Percentiles rank a stretch among this genome's conserved stretches.
Evolutionary conservation across 2,888 invertebrate species (phyloP).

Genomic region (Hydriomena furcata): DNA sequence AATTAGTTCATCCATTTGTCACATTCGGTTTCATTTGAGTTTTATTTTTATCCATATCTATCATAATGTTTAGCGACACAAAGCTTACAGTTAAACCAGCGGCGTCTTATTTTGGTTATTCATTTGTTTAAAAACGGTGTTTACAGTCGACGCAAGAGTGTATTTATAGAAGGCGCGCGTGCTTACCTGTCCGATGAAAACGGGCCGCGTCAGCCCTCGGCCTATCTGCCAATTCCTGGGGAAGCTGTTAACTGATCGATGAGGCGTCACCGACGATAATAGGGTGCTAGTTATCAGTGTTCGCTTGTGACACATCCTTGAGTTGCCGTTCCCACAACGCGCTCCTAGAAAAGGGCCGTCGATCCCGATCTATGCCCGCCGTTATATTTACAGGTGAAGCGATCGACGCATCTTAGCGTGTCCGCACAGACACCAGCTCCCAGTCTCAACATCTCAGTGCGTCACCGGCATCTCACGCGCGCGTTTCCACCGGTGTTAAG

Average conservation of each 20-base stretch:
- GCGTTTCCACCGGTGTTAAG: conserved; percentile 51
- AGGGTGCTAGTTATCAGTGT: conserved; percentile 55
- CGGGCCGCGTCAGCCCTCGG: conserved; percentile 53
- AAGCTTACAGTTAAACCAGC: neutral
- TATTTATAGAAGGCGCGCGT: conserved; percentile 49
- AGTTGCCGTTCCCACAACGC: conserved; percentile 13
- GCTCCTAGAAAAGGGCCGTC: conserved; percentile 33
- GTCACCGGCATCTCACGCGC: conserved; percentile 60
- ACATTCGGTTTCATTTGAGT: conserved; percentile 20
- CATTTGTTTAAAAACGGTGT: conserved; percentile 16
- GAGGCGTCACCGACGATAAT: conserved; percentile 58
- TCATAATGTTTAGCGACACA: conserved; percentile 22
- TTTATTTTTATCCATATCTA: conserved; percentile 11
- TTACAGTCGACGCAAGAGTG: conserved; percentile 26
- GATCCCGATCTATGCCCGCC: conserved; percentile 39
- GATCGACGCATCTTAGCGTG: conserved; percentile 63
- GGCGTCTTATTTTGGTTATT: conserved; percentile 10
- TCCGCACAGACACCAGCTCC: conserved; percentile 57
- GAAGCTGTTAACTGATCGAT: conserved; percentile 65
- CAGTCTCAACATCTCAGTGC: conserved; percentile 53
- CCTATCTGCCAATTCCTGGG: conserved; percentile 60
- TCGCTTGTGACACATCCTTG: conserved; percentile 50
- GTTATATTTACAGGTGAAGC: conserved; percentile 71
- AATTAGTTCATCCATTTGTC: conserved; percentile 23
- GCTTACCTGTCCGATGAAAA: conserved; percentile 57